Evolutionary conservation across 2,113 vertebrate genomes (phyloP), one percentile per base, ranked within the genome.

Genomic region (Microtus oregoni): DNA sequence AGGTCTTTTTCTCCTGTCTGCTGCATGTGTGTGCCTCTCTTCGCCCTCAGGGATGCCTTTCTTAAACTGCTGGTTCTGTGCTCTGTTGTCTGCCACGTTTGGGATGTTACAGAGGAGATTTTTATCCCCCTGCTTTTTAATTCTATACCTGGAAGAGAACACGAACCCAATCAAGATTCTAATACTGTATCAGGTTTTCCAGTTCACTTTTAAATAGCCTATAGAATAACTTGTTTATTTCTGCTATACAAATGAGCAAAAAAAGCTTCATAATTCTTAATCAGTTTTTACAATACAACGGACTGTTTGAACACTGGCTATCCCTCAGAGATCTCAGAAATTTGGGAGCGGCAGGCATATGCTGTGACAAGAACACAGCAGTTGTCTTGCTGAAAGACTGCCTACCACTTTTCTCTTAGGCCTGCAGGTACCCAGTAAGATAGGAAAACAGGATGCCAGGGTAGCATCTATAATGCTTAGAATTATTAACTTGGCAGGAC

Each of bases 171-270:
- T 41, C 79, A 61, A 61, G 12, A 58, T 15, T 20, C 52, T 6
- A 24, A 26, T 38, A 28, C 22, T 15, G 6, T 15, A 14, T 26
- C n/a, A 58, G 52, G 12, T 38, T 91, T 89, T 92, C 65, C 8
- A 38, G 72, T 47, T 91, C 67, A 92, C 78, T 68, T 89, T 52
- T 92, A 76, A 90, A 76, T 72, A 70, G n/a, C 17, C 47, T 35
- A 68, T 38, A 7, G 32, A 61, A 58, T 89, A 61, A 72, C 44
- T 86, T n/a, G 32, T 55, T 70, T 15, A 10, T 55, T 55, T 30
- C n/a, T 38, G 20, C 13, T 75, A 75, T 61, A 32, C 15, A 55
- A 75, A 75, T 28, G 13, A 38, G 22, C 67, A 70, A 26, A 55
- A 32, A 72, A 8, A 73, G 3, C 20, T 55, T 73, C 35, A 38